These are phyloP conservation scores for Sycophila sp. DNA, from an alignment of 1,140 invertebrate genomes.

Conservation along the genomic window DNA sequence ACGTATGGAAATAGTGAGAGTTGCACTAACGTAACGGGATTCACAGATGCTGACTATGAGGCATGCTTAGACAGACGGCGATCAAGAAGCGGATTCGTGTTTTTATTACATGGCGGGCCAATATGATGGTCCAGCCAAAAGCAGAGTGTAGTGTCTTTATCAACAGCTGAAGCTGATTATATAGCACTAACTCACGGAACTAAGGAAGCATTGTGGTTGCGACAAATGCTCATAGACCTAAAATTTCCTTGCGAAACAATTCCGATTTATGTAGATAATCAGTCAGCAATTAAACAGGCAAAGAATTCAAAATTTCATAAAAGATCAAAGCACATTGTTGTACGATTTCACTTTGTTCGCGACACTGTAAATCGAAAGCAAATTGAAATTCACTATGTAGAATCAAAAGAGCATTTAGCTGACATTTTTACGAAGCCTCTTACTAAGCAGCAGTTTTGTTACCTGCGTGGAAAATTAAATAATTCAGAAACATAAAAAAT, in stretches of 20 bases:
- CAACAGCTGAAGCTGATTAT: slow-evolving; percentile 42
- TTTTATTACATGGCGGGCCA: neutral
- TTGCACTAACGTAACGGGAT: neutral
- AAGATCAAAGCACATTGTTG: slow-evolving; percentile 58
- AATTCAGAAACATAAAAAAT: neutral
- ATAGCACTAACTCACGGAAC: slow-evolving; percentile 43
- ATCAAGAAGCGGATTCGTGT: neutral
- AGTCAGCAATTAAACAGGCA: slow-evolving; percentile 46
- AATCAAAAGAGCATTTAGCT: slow-evolving; percentile 46
- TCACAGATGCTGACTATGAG: slow-evolving; percentile 9
- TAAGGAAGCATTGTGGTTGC: slow-evolving; percentile 50
- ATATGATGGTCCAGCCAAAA: slow-evolving; percentile 28
- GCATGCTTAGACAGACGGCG: slow-evolving; percentile 1
- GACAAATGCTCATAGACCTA: slow-evolving; percentile 34
- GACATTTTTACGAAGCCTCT: slow-evolving; percentile 45
- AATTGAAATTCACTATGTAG: slow-evolving; percentile 41
- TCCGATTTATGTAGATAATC: slow-evolving; percentile 43
- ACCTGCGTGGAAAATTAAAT: neutral
- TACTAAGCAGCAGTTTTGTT: slow-evolving; percentile 15
- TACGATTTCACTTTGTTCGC: slow-evolving; percentile 51
- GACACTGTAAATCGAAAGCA: slow-evolving; percentile 39
- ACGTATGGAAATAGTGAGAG: neutral
- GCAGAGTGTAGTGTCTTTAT: slow-evolving; percentile 21
- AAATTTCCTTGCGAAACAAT: neutral
- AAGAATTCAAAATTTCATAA: slow-evolving; percentile 57